These are phyloP conservation scores for Chloropsis hardwickii DNA, from an alignment of 2,113 vertebrate genomes.

Conservation along the genomic window DNA sequence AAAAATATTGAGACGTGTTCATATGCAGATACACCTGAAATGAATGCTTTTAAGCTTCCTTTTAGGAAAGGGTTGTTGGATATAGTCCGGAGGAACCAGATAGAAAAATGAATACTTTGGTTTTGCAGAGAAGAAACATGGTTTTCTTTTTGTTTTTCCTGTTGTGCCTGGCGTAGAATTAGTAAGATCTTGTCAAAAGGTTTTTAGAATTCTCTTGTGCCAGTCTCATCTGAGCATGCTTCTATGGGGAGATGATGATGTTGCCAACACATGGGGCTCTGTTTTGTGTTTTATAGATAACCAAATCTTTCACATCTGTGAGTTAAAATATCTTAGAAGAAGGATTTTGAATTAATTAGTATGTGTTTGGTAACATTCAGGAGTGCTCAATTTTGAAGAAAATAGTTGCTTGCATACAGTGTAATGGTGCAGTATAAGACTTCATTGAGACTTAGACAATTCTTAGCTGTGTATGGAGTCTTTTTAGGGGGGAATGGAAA, in stretches of 20 bases:
- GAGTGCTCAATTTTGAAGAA: background rate
- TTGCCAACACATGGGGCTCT: background rate
- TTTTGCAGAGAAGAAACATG: background rate
- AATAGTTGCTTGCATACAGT: background rate
- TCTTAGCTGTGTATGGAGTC: background rate
- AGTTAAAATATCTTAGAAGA: background rate
- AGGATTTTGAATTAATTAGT: background rate
- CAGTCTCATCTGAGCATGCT: background rate
- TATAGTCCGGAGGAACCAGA: background rate
- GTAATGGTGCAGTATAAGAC: background rate
- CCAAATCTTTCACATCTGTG: background rate
- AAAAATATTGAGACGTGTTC: background rate
- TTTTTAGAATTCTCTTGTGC: background rate
- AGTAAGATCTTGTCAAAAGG: background rate
- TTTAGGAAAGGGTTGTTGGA: background rate
- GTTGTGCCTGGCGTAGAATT: background rate
- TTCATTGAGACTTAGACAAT: background rate
- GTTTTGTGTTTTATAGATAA: background rate
- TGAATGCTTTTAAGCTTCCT: background rate
- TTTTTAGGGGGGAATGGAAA: background rate
- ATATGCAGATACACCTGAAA: background rate
- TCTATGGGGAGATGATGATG: background rate
- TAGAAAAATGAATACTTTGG: background rate
- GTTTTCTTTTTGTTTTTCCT: background rate
- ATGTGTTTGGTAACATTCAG: background rate